phyloP scores from a whole-genome alignment of 1,140 invertebrate genomes.

The Drosophila santomea region DNA sequence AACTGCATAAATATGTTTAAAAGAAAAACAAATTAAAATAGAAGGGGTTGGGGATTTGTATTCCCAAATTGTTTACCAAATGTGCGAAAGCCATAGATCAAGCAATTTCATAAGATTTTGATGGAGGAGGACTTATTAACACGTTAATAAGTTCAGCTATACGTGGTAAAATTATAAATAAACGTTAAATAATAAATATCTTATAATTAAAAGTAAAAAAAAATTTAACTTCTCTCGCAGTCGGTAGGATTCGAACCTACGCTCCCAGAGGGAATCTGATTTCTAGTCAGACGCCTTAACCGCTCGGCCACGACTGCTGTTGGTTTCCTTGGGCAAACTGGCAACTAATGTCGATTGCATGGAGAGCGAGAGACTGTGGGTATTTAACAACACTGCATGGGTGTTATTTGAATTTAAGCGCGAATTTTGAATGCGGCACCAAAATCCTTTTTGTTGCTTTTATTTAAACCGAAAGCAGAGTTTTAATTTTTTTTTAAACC shows the following conservation, averaged over 20 bases:
- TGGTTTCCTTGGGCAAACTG: neutral
- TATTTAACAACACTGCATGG: neutral
- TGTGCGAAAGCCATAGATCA: no score
- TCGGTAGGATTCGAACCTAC: conserved; percentile 94
- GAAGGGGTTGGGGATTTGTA: no score
- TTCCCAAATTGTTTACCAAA: no score
- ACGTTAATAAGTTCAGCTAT: no score
- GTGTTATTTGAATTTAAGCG: neutral
- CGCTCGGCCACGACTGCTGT: conserved; percentile 92
- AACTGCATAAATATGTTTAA: neutral
- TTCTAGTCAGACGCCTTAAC: conserved; percentile 94
- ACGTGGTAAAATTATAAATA: no score
- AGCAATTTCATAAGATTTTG: no score
- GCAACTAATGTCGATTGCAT: conserved; percentile 1
- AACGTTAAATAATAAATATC: no score
- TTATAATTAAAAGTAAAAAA: neutral
- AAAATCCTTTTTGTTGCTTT: neutral
- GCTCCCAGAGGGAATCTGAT: conserved; percentile 94
- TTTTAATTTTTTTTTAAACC: neutral
- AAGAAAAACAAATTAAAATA: no score
- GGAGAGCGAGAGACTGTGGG: neutral
- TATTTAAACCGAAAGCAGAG: neutral
- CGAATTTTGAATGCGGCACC: neutral
- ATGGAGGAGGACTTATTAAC: no score
- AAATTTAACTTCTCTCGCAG: conserved; percentile 86